Conservation (phyloP, 1,140 invertebrate genomes). For the Zaprionus tsacasi region DNA sequence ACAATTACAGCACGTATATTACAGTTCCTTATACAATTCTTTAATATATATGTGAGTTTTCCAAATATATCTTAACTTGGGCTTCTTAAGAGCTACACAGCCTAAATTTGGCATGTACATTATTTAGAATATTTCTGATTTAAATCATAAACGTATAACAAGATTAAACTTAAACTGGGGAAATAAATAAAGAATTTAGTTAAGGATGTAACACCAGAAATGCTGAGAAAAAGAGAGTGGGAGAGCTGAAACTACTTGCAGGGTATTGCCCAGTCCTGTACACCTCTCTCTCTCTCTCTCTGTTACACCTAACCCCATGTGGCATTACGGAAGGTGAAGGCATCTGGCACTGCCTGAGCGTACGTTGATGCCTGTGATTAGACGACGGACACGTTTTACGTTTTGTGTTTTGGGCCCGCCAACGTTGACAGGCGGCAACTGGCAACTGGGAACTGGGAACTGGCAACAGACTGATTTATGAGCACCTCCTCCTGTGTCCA, state of each 20-base stretch:
- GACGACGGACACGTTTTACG: conserved; percentile 65
- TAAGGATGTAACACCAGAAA: background rate
- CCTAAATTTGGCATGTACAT: background rate
- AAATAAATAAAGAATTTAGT: background rate
- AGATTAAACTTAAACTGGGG: background rate
- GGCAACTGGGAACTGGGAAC: conserved; percentile 11
- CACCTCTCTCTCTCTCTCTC: background rate
- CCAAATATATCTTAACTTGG: background rate
- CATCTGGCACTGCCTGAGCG: conserved; percentile 32
- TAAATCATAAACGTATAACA: background rate
- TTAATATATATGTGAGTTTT: background rate
- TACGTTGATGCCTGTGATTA: conserved; percentile 69
- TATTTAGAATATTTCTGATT: background rate
- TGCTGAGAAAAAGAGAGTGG: no score
- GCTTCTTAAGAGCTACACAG: background rate
- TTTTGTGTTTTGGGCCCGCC: conserved; percentile 53
- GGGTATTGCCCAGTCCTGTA: conserved; percentile 8
- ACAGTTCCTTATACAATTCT: background rate
- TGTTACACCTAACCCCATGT: background rate
- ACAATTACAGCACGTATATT: background rate
- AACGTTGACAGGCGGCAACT: conserved; percentile 62
- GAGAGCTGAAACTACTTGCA: background rate
- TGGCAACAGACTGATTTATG: conserved; percentile 59
- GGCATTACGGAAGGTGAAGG: conserved; percentile 27
- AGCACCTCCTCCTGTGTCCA: conserved; percentile 56